phyloP scores from a whole-genome alignment of 2,113 vertebrate species.

The Deroptyus accipitrinus region DNA sequence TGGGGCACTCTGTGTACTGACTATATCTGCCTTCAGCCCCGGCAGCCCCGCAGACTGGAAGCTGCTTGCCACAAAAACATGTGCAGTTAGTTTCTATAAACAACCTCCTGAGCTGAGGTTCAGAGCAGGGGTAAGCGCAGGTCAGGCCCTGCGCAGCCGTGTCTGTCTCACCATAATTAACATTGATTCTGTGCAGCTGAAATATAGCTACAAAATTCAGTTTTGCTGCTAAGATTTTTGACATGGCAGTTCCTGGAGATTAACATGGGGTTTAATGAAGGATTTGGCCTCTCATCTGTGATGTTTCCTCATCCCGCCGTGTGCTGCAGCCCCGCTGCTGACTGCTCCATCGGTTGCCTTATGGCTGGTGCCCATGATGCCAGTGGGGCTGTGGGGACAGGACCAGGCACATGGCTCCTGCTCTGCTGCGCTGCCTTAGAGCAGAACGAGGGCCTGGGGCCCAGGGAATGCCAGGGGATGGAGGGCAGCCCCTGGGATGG shows the following conservation, averaged over 20 bases:
- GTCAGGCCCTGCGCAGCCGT: constrained; percentile 4
- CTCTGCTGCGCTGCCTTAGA: rapidly evolving
- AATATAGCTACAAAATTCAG: constrained; percentile 62
- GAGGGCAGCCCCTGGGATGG: background rate
- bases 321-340: background rate
- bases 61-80: background rate
- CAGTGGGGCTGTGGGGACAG: rapidly evolving
- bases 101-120: background rate
- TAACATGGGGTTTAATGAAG: constrained; percentile 61
- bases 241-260: constrained; percentile 57
- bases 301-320: background rate
- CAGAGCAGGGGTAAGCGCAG: background rate
- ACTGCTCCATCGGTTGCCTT: rapidly evolving
- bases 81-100: background rate
- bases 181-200: constrained; percentile 65
- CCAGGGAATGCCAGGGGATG: rapidly evolving
- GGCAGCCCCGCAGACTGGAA: rapidly evolving
- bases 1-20: rapidly evolving
- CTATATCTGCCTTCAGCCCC: background rate
- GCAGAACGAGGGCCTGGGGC: background rate
- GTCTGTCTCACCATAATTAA: constrained; percentile 49
- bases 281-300: constrained; percentile 51
- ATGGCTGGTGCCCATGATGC: rapidly evolving
- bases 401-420: rapidly evolving
- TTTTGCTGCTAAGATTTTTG: constrained; percentile 70